phyloP scores from a whole-genome alignment of 2,888 invertebrate genomes.

The Sinopyrophorus schimmeli region DNA sequence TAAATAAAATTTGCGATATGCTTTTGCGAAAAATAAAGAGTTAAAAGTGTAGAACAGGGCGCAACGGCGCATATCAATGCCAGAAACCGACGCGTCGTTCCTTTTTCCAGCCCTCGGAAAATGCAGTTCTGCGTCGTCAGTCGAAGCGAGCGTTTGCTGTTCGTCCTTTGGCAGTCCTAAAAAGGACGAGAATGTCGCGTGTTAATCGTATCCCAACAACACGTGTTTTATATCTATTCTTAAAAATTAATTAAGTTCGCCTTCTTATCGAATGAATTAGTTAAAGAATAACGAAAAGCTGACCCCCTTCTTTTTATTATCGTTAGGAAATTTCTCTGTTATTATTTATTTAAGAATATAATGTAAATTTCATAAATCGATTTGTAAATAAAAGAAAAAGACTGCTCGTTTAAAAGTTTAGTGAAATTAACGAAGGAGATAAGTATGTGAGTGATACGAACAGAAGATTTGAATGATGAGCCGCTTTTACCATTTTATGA shows the following conservation, averaged over 20 bases:
- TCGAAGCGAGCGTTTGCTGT: conserved; percentile 18
- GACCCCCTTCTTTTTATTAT: too few relatives aligned
- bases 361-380: too few relatives aligned
- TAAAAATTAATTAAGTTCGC: background rate
- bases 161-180: conserved; percentile 9
- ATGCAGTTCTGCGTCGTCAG: conserved; percentile 25
- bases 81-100: conserved; percentile 25
- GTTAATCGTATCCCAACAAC: conserved; percentile 12
- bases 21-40: conserved; percentile 17
- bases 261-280: too few relatives aligned
- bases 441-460: conserved; percentile 17
- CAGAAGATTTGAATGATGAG: conserved; percentile 13
- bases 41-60: conserved; percentile 22
- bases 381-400: too few relatives aligned
- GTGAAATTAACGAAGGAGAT: too few relatives aligned
- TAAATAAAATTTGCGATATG: conserved; percentile 1
- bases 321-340: too few relatives aligned
- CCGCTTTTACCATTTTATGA: conserved; percentile 9
- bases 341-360: too few relatives aligned
- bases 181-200: conserved; percentile 24
- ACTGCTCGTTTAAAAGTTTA: too few relatives aligned
- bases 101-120: conserved; percentile 18
- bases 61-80: conserved; percentile 28
- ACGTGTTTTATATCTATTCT: conserved; percentile 12
- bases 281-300: too few relatives aligned